Evolutionary conservation across 1,140 invertebrate species (phyloP).

Genomic region (Heliconius hewitsoni): DNA sequence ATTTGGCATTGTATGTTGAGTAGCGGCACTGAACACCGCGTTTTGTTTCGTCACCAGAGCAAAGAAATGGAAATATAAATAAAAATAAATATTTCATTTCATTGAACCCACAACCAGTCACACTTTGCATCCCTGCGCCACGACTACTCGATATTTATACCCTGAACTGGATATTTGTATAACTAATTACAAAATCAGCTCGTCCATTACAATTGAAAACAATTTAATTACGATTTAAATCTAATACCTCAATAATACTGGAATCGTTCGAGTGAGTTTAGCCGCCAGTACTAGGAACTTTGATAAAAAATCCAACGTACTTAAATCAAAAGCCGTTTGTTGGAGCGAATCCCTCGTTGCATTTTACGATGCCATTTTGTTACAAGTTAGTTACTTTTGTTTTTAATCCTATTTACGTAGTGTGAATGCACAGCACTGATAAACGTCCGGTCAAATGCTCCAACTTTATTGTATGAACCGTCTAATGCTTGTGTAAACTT

Average conservation of each 20-base stretch:
- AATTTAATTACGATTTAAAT: constrained; percentile 20
- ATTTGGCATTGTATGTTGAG: too few relatives aligned
- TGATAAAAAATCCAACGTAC: constrained; percentile 50
- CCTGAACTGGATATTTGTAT: too few relatives aligned
- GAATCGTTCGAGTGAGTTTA: constrained; percentile 28
- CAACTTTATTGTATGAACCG: constrained; percentile 39
- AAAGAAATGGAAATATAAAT: too few relatives aligned
- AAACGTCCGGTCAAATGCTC: constrained; percentile 43
- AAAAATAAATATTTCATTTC: too few relatives aligned
- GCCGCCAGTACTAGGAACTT: constrained; percentile 27
- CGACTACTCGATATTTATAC: too few relatives aligned
- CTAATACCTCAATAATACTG: constrained; percentile 24
- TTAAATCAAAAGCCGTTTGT: constrained; percentile 55
- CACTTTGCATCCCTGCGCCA: too few relatives aligned
- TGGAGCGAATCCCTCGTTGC: constrained; percentile 40
- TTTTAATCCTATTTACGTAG: constrained; percentile 48
- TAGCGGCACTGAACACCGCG: too few relatives aligned
- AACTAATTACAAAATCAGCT: not conserved
- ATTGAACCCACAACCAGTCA: too few relatives aligned
- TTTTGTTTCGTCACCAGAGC: too few relatives aligned
- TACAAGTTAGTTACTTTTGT: constrained; percentile 49
- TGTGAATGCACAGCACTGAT: constrained; percentile 45
- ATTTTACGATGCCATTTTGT: constrained; percentile 45
- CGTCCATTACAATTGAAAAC: constrained; percentile 1
- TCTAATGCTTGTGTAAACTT: constrained; percentile 39